These are phyloP conservation scores for Pocillopora grandis DNA, from an alignment of 92 coral and sea anemone species.

Conservation along the genomic window DNA sequence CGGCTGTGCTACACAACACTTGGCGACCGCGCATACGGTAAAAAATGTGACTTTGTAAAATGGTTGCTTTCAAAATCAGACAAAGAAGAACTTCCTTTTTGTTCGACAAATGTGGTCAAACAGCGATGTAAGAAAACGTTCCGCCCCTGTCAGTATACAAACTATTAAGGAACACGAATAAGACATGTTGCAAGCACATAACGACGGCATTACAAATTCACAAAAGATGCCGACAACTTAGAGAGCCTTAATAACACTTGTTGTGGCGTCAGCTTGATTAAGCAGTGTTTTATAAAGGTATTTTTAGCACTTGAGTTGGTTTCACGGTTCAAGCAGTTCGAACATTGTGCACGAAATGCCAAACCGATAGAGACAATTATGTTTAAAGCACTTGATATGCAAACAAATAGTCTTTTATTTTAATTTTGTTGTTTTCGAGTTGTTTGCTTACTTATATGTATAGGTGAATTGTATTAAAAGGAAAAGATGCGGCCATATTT, in stretches of 20 bases:
- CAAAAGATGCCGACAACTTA: constrained; percentile 42
- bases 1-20: too few relatives aligned
- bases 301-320: constrained; percentile 30
- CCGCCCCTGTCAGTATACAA: constrained; percentile 22
- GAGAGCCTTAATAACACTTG: constrained; percentile 9
- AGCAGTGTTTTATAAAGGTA: constrained; percentile 9
- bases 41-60: neutral
- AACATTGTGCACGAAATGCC: neutral
- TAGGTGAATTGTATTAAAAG: too few relatives aligned
- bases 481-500: too few relatives aligned
- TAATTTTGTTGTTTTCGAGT: too few relatives aligned
- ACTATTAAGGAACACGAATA: constrained; percentile 10
- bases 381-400: neutral
- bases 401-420: neutral
- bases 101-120: constrained; percentile 4
- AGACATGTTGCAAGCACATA: constrained; percentile 4
- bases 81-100: neutral
- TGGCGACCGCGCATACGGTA: too few relatives aligned
- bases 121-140: neutral
- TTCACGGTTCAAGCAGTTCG: constrained; percentile 20
- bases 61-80: neutral
- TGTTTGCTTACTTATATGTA: too few relatives aligned
- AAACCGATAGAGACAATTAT: constrained; percentile 1
- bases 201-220: constrained; percentile 37
- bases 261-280: constrained; percentile 35